Percentiles rank a stretch among this genome's conserved stretches.
Evolutionary conservation across 2,888 invertebrate genomes (phyloP).

Genomic region (Lasioglossum lativentre): DNA sequence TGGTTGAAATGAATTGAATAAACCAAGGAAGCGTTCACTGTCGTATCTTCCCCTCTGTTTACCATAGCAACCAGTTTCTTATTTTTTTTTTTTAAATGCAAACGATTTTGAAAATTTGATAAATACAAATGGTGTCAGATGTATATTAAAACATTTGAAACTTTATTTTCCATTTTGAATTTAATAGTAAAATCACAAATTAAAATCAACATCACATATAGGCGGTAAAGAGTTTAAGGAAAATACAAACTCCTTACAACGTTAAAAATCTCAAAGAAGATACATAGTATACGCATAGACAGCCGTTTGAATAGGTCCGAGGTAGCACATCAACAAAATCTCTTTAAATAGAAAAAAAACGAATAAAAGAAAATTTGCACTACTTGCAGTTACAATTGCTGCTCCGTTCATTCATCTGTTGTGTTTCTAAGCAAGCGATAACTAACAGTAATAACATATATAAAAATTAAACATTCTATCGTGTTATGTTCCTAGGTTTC

Average conservation of each 20-base stretch:
- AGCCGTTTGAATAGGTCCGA: neutral
- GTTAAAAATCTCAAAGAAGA: conserved; percentile 5
- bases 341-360: neutral
- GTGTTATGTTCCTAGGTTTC: conserved; percentile 41
- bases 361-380: conserved; percentile 5
- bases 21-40: neutral
- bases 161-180: conserved; percentile 65
- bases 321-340: conserved; percentile 2
- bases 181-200: conserved; percentile 77
- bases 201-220: conserved; percentile 78
- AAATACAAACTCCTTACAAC: conserved; percentile 65
- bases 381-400: neutral
- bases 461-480: conserved; percentile 46
- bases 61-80: neutral
- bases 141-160: conserved; percentile 33
- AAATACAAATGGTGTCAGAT: neutral
- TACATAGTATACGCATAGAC: neutral
- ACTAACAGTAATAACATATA: conserved; percentile 35
- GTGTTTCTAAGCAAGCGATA: conserved; percentile 27
- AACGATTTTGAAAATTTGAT: neutral
- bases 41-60: neutral
- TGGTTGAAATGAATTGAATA: neutral
- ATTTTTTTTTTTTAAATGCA: neutral
- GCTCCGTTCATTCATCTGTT: neutral
- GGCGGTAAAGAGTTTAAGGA: conserved; percentile 69